Conservation (phyloP, 2,888 invertebrate species). For the Pediacus dermestoides region DNA sequence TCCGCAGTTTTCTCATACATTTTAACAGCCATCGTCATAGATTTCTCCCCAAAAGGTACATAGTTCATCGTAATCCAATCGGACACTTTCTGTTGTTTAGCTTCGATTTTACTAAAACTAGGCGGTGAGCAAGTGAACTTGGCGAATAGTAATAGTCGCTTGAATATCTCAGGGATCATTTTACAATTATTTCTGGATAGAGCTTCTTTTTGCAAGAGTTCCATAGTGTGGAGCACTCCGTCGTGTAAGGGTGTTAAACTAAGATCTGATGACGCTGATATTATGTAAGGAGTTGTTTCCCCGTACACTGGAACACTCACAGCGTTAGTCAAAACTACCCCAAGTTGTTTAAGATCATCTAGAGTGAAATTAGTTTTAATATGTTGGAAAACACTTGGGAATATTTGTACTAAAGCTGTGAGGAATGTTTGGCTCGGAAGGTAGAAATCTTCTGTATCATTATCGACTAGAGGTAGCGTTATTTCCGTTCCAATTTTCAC, state of each 20-base stretch:
- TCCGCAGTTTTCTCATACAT: constrained; percentile 72
- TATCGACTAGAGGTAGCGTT: constrained; percentile 57
- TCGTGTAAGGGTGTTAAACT: constrained; percentile 80
- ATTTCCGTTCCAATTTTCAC: constrained; percentile 79
- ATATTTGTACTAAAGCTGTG: constrained; percentile 91
- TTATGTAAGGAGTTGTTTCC: constrained; percentile 76
- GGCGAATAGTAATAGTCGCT: constrained; percentile 62
- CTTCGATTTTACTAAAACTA: constrained; percentile 55
- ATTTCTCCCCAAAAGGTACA: constrained; percentile 81
- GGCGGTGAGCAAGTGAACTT: constrained; percentile 70
- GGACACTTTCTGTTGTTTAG: constrained; percentile 54
- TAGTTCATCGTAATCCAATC: constrained; percentile 80
- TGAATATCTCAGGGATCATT: constrained; percentile 67
- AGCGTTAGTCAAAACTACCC: constrained; percentile 63
- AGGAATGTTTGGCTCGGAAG: constrained; percentile 91
- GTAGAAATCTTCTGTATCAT: constrained; percentile 62
- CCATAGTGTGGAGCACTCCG: constrained; percentile 80
- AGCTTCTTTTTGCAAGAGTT: constrained; percentile 78
- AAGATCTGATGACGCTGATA: constrained; percentile 69
- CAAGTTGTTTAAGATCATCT: constrained; percentile 76
- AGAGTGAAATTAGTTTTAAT: constrained; percentile 63
- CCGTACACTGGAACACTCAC: constrained; percentile 77
- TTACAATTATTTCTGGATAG: constrained; percentile 54
- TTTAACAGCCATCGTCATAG: constrained; percentile 69
- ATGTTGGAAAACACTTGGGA: constrained; percentile 90